Evolutionary conservation across 2,113 vertebrate genomes (phyloP), one percentile per base, ranked within the genome.

Genomic region (Xenotilapia leptura): DNA sequence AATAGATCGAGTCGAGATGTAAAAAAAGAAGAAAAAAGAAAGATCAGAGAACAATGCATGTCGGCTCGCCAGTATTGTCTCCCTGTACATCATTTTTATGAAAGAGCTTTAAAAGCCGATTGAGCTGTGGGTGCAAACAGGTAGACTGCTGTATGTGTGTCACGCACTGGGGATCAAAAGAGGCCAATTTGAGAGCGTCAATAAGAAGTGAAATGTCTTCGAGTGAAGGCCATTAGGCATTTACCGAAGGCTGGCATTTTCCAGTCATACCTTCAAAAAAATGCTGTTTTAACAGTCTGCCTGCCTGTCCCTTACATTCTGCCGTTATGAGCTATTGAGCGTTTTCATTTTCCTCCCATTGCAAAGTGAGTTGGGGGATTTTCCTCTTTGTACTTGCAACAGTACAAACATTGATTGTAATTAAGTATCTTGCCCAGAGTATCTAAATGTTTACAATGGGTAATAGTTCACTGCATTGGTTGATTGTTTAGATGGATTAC

Each of bases 371-470:
- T 86, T 86, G 36, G 88, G 83, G 84, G 86, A 91, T 92, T 94
- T 92, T 88, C 45, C 79, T 86, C 86, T 92, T 93, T 93, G 87
- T 92, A 45, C 83, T 90, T 83, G 88, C 92, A 89, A 90, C 87
- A 90, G 87, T 87, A 89, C 81, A 92, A 94, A 94, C 94, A 96
- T 95, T 92, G 93, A 95, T 95, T 95, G 93, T 92, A 94, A 95
- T 95, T 94, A 95, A 94, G 91, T 94, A 92, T 95, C 88, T 95
- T 92, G 90, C 93, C 91, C 90, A 86, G 93, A 94, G 93, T 93
- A 92, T 94, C 93, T 94, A 91, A 94, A 94, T 93, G 90, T 96
- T 96, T 94, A 94, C 94, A 94, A 94, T 94, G 89, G 88, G 89
- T 84, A 91, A 94, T 95, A 95, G 96, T 93, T 95, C 93, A 90